These are phyloP conservation scores for Eclectus roratus DNA, from an alignment of 2,113 vertebrate genomes.

Conservation along the genomic window DNA sequence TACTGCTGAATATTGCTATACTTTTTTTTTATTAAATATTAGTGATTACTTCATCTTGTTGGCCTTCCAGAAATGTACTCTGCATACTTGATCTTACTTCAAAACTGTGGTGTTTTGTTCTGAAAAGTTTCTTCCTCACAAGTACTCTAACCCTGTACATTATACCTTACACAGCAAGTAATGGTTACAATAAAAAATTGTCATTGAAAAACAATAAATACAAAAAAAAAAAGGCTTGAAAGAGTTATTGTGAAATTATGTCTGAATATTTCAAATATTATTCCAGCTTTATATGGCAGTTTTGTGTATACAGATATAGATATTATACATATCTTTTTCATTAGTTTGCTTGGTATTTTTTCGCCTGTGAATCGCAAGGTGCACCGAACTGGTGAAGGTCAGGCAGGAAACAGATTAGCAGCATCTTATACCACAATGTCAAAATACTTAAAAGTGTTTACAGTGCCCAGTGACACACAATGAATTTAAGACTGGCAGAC, in stretches of 20 bases:
- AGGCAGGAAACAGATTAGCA: constrained; percentile 68
- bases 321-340: not conserved
- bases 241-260: not conserved
- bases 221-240: not conserved
- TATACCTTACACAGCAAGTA: no score
- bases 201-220: not conserved
- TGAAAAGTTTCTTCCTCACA: not conserved
- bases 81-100: not conserved
- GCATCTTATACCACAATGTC: constrained; percentile 71
- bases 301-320: not conserved
- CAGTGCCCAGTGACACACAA: constrained; percentile 70
- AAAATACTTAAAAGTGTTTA: constrained; percentile 81
- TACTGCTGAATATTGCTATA: not conserved
- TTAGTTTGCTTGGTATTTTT: constrained; percentile 18
- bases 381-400: constrained; percentile 68
- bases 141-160: not conserved
- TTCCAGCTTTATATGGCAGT: not conserved
- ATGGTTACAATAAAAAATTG: not conserved
- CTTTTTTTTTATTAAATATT: not conserved
- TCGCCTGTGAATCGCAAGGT: not conserved
- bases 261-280: not conserved
- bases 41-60: not conserved
- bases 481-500: constrained; percentile 72
- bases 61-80: not conserved
- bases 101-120: not conserved